Evolutionary conservation across 2,113 vertebrate genomes (phyloP), one percentile per base, ranked within the genome.

Genomic region (Morone saxatilis): DNA sequence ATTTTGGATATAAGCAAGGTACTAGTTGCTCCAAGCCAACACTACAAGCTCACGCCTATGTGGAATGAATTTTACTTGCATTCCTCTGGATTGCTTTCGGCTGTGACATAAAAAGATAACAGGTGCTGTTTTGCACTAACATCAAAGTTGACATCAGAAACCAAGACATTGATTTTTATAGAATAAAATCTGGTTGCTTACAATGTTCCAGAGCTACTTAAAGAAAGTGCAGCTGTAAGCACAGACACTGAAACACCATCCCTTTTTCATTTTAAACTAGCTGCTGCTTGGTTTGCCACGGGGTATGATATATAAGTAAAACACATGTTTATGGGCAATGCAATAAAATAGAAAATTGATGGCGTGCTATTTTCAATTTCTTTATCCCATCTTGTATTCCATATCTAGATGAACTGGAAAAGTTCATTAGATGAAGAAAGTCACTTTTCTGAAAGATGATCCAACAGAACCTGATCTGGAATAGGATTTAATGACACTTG

Each of bases 401-500:
- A 11, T 14, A 14, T 70, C 50, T 38, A 20, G 36, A 20, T n/a
- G 1, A 5, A 61, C 76, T 7, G 43, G 41, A 17, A 20, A 51
- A 51, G 13, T 53, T 65, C 9, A 36, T 9, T 8, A 25, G 2
- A 38, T 38, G 38, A 47, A 47, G 41, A 60, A 11, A 51, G 53
- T 51, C 17, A 7, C 50, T 2, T 6, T 17, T 19, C 16, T 50
- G 16, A 50, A 16, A 50, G 48, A 50, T 31, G 50, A 74, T 40
- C 43, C 71, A 74, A 53, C 62, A 25, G 20, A 60, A 68, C 43
- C 16, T 31, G 61, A 76, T 38, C 50, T 22, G 31, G 48, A 10
- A 40, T 41, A 68, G 5, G 41, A 65, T 19, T 38, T 56, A 38
- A 73, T 36, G 69, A 53, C 57, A 56, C 17, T 16, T 17, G 16